Base-by-base conservation (phyloP, 2,888 invertebrate species). In the Ennomos erosarius region DNA sequence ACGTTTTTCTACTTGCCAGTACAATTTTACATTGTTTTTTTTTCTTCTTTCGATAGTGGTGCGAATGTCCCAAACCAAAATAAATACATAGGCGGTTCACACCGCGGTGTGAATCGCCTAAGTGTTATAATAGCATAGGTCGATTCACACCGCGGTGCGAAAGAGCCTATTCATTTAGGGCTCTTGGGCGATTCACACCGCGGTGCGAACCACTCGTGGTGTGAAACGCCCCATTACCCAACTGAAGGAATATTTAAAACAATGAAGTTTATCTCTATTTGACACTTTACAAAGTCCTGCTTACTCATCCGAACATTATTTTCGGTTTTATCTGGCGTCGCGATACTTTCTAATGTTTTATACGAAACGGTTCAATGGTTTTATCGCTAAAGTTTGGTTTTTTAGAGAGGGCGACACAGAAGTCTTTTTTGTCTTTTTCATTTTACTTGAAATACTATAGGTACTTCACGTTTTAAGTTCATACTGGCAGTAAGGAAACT, bases 341-440 rank as follows among this genome's bases (percentile, higher is more conserved):
- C 72, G 74, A 79, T 76, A 75, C 75, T 60, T 84, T 80, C 80
- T 84, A 84, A 87, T 84, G 85, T 84, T 86, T 82, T 89, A 89
- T 87, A 84, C 86, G 79, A 80, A 75, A 78, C 88, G 85, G 78
- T 84, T 84, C 82, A 85, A 78, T 87, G 89, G 79, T 84, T 90
- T 90, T 89, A 90, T 82, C 78, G 77, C 84, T 67, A 67, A 88
- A 89, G 78, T 89, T 87, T 74, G 76, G 62, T 74, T 77, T 76
- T 79, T 79, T 78, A 68, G 70, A 73, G 71, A 74, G 73, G 79
- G 80, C 80, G 79, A 76, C 75, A 81, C 75, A 75, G 76, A 75
- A 78, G 71, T 67, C 67, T 73, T 69, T 76, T 74, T 73, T 72
- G 68, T 73, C 69, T 76, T 74, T 73, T 72, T 70, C 59, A 71